A percentile compares a stretch with the other conserved stretches of the same genome.
These are phyloP conservation scores for Anagrus nilaparvatae DNA, from an alignment of 1,140 invertebrate species.

Conservation along the genomic window DNA sequence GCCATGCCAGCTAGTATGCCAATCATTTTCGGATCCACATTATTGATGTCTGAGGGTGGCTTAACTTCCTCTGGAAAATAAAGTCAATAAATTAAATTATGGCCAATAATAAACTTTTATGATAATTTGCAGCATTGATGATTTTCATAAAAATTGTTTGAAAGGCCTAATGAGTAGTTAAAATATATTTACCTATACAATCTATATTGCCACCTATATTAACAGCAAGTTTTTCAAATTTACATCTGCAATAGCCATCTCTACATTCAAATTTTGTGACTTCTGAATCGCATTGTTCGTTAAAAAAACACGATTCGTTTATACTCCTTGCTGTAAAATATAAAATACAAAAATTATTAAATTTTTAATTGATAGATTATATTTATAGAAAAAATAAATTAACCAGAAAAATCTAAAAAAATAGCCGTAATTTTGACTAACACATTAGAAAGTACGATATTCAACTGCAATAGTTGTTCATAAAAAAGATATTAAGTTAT, in stretches of 20 bases:
- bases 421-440: too few relatives aligned
- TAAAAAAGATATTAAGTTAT: too few relatives aligned
- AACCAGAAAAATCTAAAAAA: too few relatives aligned
- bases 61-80: conserved; percentile 37
- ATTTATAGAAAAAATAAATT: too few relatives aligned
- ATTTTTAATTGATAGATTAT: too few relatives aligned
- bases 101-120: too few relatives aligned
- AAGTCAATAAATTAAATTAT: conserved; percentile 5
- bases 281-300: conserved; percentile 65
- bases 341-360: too few relatives aligned
- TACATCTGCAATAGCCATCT: conserved; percentile 63
- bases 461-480: too few relatives aligned
- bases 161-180: conserved; percentile 3
- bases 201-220: conserved; percentile 55
- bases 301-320: conserved; percentile 71
- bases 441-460: too few relatives aligned
- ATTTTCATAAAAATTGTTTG: background rate
- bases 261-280: conserved; percentile 64
- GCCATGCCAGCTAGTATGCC: conserved; percentile 80
- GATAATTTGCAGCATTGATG: background rate
- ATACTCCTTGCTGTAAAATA: conserved; percentile 59
- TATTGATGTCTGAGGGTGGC: conserved; percentile 43
- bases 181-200: conserved; percentile 52
- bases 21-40: conserved; percentile 81
- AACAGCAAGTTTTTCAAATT: conserved; percentile 62